phyloP scores from a whole-genome alignment of 1,140 invertebrate genomes.

The Drosophila cardini region DNA sequence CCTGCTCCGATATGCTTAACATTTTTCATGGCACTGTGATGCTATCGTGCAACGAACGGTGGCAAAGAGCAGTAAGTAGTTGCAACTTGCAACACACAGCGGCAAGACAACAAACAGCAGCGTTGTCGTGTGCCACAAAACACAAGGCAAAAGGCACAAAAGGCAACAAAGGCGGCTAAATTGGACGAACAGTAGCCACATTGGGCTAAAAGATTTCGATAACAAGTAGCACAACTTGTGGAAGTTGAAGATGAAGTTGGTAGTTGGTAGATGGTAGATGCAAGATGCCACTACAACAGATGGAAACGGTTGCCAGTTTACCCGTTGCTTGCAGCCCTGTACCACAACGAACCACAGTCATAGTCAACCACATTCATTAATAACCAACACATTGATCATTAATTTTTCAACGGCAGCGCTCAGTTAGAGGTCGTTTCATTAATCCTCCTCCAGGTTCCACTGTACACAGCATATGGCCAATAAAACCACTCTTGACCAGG shows the following conservation, averaged over 20 bases:
- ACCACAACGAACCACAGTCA: background rate
- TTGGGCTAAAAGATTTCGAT: constrained; percentile 77
- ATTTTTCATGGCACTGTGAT: constrained; percentile 34
- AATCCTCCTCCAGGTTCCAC: constrained; percentile 54
- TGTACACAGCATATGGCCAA: background rate
- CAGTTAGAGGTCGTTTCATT: constrained; percentile 60
- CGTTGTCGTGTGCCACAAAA: background rate
- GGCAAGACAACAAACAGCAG: constrained; percentile 34
- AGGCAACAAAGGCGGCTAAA: constrained; percentile 17
- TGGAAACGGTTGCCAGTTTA: constrained; percentile 30
- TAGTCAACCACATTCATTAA: constrained; percentile 66
- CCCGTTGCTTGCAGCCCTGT: background rate
- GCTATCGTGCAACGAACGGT: constrained; percentile 25
- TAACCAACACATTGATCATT: constrained; percentile 75
- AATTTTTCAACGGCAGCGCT: constrained; percentile 68
- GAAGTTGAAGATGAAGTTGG: constrained; percentile 27
- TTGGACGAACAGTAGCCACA: constrained; percentile 70
- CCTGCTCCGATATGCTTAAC: constrained; percentile 2
- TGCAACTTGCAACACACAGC: constrained; percentile 16
- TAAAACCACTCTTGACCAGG: background rate
- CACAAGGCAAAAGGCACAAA: background rate
- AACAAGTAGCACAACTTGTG: constrained; percentile 47
- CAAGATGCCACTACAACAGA: constrained; percentile 23
- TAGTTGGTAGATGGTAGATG: background rate
- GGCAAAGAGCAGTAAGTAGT: constrained; percentile 15